Percentiles rank a stretch among this genome's conserved stretches.
Conservation (phyloP, 2,113 vertebrate genomes). For the Forbesichthys papilliferus region DNA sequence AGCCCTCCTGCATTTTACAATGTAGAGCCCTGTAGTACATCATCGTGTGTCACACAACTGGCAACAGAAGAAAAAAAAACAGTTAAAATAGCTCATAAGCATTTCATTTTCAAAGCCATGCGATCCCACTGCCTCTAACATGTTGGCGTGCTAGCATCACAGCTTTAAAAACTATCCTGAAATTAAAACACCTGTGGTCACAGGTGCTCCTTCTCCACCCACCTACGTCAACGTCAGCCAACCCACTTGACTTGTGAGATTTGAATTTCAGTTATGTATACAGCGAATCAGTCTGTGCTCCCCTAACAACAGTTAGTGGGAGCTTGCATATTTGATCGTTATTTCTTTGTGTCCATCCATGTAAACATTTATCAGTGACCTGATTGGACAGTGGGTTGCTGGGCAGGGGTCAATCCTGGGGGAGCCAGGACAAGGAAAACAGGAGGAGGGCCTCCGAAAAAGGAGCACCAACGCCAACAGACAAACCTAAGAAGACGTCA, state of each 20-base stretch:
- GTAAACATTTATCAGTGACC: conserved; percentile 72
- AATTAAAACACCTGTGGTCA: conserved; percentile 55
- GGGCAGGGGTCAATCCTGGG: conserved; percentile 57
- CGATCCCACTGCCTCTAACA: conserved; percentile 53
- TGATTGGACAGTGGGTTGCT: conserved; percentile 65
- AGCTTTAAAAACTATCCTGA: conserved; percentile 62
- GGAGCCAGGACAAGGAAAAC: conserved; percentile 44
- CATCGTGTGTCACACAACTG: conserved; percentile 60
- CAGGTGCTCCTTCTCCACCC: conserved; percentile 68
- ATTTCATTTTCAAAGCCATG: conserved; percentile 71
- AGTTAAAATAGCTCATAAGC: conserved; percentile 45
- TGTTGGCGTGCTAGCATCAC: conserved; percentile 64
- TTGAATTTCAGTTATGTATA: conserved; percentile 34
- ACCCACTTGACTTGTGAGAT: conserved; percentile 47
- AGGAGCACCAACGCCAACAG: conserved; percentile 68
- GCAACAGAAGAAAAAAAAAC: conserved; percentile 34
- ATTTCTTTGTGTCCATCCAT: conserved; percentile 39
- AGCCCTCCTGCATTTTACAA: conserved; percentile 59
- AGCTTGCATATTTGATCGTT: conserved; percentile 75
- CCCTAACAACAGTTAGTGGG: conserved; percentile 43
- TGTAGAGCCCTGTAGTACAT: conserved; percentile 77
- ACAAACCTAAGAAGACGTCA: conserved; percentile 53
- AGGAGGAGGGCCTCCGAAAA: conserved; percentile 16
- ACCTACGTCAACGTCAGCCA: conserved; percentile 41
- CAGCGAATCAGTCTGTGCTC: conserved; percentile 41